Evolutionary conservation across 2,888 invertebrate genomes (phyloP).

Genomic region (Drosophila formosana): DNA sequence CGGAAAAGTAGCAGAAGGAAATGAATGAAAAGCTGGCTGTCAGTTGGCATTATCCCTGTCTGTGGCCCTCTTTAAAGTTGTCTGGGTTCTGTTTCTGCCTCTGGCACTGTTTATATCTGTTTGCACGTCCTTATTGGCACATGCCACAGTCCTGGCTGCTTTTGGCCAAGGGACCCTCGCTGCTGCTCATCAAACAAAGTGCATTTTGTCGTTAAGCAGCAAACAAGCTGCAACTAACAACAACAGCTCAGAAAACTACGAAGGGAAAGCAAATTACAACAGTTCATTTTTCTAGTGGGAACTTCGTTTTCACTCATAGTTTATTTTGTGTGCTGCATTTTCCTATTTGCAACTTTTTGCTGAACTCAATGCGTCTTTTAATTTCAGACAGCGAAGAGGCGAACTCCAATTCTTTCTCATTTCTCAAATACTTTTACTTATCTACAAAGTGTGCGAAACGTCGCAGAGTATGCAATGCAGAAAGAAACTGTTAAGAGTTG

Average conservation of each 20-base stretch:
- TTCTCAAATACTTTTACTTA: conserved; percentile 35
- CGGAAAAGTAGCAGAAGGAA: conserved; percentile 4
- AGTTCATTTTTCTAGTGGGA: conserved; percentile 36
- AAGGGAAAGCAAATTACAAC: conserved; percentile 19
- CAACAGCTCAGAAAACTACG: conserved; percentile 10
- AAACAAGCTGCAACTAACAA: conserved; percentile 14
- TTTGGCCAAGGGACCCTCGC: conserved; percentile 14
- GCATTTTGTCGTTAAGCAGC: conserved; percentile 56
- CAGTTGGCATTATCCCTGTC: conserved; percentile 31
- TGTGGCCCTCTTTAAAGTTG: conserved; percentile 24
- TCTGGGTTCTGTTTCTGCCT: not conserved
- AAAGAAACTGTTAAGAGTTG: conserved; percentile 43
- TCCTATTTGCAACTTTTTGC: conserved; percentile 11
- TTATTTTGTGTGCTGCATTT: conserved; percentile 16
- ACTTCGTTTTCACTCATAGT: not conserved
- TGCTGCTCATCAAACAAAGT: conserved; percentile 61
- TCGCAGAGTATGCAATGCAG: conserved; percentile 45
- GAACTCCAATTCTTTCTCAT: conserved; percentile 6
- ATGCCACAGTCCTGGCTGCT: conserved; percentile 1
- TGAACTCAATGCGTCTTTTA: conserved; percentile 34
- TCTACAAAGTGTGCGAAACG: conserved; percentile 49
- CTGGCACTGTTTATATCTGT: conserved; percentile 7
- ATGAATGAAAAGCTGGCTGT: conserved; percentile 23
- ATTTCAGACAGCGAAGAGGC: conserved; percentile 40
- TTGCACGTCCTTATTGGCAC: conserved; percentile 31